phyloP scores from a whole-genome alignment of 1,140 invertebrate genomes.

The Drosophila sp. region DNA sequence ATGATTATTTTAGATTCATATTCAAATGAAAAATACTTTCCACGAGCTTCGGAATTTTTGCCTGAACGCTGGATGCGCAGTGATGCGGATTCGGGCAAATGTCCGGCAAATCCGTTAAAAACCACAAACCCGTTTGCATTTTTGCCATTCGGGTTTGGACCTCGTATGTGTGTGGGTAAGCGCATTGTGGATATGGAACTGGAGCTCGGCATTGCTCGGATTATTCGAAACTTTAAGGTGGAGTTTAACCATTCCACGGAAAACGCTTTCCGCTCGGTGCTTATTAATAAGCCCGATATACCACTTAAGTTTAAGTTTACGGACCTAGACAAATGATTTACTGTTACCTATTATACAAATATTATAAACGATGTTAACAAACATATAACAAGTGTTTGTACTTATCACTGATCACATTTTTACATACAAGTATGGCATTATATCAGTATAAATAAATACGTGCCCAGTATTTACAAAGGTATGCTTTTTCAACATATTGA shows the following conservation, averaged over 20 bases:
- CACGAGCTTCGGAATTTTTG: conserved; percentile 85
- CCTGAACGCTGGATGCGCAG: conserved; percentile 87
- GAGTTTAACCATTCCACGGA: conserved; percentile 85
- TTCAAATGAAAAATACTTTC: conserved; percentile 85
- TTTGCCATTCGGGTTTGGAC: conserved; percentile 88
- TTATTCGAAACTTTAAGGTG: conserved; percentile 86
- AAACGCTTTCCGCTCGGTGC: conserved; percentile 60
- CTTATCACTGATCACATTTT: too few relatives aligned
- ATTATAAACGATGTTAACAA: too few relatives aligned
- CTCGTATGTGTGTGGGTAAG: conserved; percentile 86
- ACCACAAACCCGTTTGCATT: conserved; percentile 87
- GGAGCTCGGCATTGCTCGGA: conserved; percentile 87
- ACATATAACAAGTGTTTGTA: too few relatives aligned
- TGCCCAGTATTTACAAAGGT: too few relatives aligned
- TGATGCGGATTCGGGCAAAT: conserved; percentile 24
- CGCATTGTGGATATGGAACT: conserved; percentile 90
- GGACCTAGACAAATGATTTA: conserved; percentile 52
- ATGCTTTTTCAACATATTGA: too few relatives aligned
- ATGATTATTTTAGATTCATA: conserved; percentile 85
- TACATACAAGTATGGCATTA: too few relatives aligned
- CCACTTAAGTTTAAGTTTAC: conserved; percentile 76
- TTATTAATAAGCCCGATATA: conserved; percentile 70
- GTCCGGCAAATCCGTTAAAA: conserved; percentile 70
- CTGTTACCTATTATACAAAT: too few relatives aligned
- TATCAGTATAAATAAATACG: too few relatives aligned